phyloP scores from a whole-genome alignment of 2,888 invertebrate species.

The Copidosoma aretas region DNA sequence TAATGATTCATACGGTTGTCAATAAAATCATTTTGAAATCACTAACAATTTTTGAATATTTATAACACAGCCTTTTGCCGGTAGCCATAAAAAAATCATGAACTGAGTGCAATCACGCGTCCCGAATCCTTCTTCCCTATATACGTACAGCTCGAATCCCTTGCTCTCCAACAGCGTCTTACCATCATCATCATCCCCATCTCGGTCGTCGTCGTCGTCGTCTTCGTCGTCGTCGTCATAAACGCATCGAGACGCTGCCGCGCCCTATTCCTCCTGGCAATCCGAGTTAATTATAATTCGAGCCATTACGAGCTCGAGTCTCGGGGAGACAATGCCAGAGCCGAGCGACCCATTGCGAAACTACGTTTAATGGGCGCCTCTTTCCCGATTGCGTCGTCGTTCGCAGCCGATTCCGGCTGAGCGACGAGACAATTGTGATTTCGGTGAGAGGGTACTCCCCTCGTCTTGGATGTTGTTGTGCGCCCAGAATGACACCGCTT shows the following conservation, averaged over 20 bases:
- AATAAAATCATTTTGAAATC: too few relatives aligned
- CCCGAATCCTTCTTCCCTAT: too few relatives aligned
- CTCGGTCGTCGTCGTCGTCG: neutral
- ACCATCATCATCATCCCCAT: too few relatives aligned
- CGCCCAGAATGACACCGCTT: too few relatives aligned
- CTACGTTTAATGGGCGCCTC: neutral
- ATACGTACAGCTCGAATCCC: too few relatives aligned
- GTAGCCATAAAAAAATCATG: too few relatives aligned
- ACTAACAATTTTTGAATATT: too few relatives aligned
- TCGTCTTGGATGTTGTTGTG: neutral
- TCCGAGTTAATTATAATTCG: slow-evolving; percentile 35
- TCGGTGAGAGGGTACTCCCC: too few relatives aligned
- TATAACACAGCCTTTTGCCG: too few relatives aligned
- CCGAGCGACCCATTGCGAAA: neutral
- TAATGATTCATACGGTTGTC: too few relatives aligned
- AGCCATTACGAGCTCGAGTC: slow-evolving; percentile 9
- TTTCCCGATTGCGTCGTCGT: slow-evolving; percentile 16
- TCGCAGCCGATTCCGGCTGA: slow-evolving; percentile 41
- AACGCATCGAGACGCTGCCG: neutral
- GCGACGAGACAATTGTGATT: slow-evolving; percentile 20
- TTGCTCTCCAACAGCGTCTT: too few relatives aligned
- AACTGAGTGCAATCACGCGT: too few relatives aligned
- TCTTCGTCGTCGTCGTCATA: neutral
- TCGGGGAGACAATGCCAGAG: neutral
- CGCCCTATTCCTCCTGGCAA: slow-evolving; percentile 19